phyloP scores from a whole-genome alignment of 2,888 invertebrate genomes.

The Agrotis exclamationis region DNA sequence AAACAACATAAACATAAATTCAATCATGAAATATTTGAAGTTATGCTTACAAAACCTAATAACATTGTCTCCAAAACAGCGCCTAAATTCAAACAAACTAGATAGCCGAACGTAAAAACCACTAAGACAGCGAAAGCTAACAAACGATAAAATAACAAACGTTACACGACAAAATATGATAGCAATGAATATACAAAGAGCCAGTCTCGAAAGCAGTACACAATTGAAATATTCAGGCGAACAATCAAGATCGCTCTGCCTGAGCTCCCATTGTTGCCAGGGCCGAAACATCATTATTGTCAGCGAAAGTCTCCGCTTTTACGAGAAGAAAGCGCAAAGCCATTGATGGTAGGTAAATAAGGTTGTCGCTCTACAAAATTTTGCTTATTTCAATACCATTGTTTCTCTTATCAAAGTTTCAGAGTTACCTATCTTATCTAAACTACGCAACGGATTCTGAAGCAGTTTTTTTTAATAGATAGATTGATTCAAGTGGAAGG shows the following conservation, averaged over 20 bases:
- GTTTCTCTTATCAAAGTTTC: conserved; percentile 66
- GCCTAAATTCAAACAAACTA: conserved; percentile 39
- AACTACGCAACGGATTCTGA: no score
- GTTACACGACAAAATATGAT: conserved; percentile 70
- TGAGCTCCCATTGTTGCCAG: conserved; percentile 76
- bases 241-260: conserved; percentile 78
- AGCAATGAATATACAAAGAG: conserved; percentile 70
- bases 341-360: conserved; percentile 78
- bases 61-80: conserved; percentile 28
- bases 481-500: no score
- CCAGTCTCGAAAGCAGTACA: conserved; percentile 72
- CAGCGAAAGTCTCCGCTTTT: conserved; percentile 79
- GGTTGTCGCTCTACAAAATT: conserved; percentile 72
- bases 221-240: conserved; percentile 79
- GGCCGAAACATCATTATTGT: conserved; percentile 81
- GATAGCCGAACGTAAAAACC: conserved; percentile 50
- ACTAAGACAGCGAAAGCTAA: conserved; percentile 63
- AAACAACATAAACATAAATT: not conserved
- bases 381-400: conserved; percentile 69
- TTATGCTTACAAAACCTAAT: conserved; percentile 29
- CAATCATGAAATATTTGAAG: conserved; percentile 15
- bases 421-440: conserved; percentile 60
- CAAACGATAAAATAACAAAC: conserved; percentile 69
- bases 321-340: conserved; percentile 82
- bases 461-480: no score